These are phyloP conservation scores for Drosophila athabasca DNA, from an alignment of 1,140 invertebrate species.

Conservation along the genomic window DNA sequence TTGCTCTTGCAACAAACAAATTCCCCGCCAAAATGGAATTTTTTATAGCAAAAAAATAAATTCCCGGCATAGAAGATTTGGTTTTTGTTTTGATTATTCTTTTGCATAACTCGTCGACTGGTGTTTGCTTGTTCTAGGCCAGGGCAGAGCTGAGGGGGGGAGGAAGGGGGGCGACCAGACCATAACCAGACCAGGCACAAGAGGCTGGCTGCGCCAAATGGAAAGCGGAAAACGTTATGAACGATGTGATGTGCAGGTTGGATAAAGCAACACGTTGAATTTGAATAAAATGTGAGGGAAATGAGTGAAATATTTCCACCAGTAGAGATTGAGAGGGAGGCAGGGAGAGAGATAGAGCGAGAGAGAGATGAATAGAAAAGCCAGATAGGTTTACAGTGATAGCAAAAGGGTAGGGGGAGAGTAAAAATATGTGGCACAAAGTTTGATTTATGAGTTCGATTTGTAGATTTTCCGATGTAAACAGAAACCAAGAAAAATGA, in stretches of 20 bases:
- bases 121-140: slow-evolving; percentile 49
- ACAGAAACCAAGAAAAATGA: slow-evolving; percentile 20
- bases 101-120: slow-evolving; percentile 26
- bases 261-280: slow-evolving; percentile 67
- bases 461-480: slow-evolving; percentile 44
- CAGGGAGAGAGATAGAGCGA: neutral
- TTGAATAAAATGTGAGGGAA: slow-evolving; percentile 56
- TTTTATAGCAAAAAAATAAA: slow-evolving; percentile 51
- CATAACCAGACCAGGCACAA: slow-evolving; percentile 6
- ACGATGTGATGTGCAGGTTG: slow-evolving; percentile 48
- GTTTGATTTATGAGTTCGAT: slow-evolving; percentile 67
- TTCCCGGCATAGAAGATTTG: neutral
- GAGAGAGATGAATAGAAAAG: slow-evolving; percentile 9
- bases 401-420: neutral
- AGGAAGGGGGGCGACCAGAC: neutral
- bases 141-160: neutral
- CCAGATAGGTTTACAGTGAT: slow-evolving; percentile 11
- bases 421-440: slow-evolving; percentile 46
- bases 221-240: slow-evolving; percentile 49
- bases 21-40: slow-evolving; percentile 36
- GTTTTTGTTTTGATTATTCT: slow-evolving; percentile 14
- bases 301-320: neutral
- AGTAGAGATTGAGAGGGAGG: neutral
- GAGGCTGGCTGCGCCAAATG: neutral
- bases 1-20: neutral